Evolutionary conservation across 2,888 invertebrate genomes (phyloP).

Genomic region (Margaritifera margaritifera): DNA sequence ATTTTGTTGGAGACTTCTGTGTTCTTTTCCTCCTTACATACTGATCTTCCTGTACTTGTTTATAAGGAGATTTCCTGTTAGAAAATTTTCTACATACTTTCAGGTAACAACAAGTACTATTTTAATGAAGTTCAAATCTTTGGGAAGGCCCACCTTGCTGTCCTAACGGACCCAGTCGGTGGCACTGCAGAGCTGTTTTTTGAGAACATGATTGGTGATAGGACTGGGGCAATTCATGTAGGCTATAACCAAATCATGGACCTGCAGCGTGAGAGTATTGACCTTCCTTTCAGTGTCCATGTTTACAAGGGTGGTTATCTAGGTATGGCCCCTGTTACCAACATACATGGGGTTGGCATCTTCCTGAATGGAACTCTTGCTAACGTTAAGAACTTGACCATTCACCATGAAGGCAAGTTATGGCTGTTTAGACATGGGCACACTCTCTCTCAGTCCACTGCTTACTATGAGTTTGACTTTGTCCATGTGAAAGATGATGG

Average conservation of each 20-base stretch:
- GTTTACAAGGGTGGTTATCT: conserved; percentile 55
- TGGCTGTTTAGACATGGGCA: conserved; percentile 51
- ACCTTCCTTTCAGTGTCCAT: conserved; percentile 58
- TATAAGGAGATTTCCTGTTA: not conserved
- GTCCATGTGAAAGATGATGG: conserved; percentile 58
- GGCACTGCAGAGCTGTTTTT: conserved; percentile 43
- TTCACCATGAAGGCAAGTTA: conserved; percentile 53
- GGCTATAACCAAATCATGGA: conserved; percentile 52
- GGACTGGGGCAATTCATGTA: conserved; percentile 56
- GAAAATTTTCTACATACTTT: conserved; percentile 7
- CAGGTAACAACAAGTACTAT: conserved; percentile 43
- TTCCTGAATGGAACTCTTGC: conserved; percentile 56
- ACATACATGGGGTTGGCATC: conserved; percentile 53
- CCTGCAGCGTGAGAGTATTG: conserved; percentile 43
- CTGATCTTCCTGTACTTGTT: not conserved
- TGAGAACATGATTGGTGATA: conserved; percentile 59
- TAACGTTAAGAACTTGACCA: conserved; percentile 51
- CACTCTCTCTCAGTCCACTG: conserved; percentile 38
- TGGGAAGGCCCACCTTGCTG: conserved; percentile 57
- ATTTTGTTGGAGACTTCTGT: not conserved
- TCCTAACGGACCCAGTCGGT: conserved; percentile 47
- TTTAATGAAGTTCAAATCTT: conserved; percentile 62
- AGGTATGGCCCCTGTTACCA: conserved; percentile 55
- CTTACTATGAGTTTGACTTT: conserved; percentile 46
- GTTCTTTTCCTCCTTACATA: not conserved